Percentiles rank a stretch among this genome's conserved stretches.
These are phyloP conservation scores for Ceraclea dissimilis DNA, from an alignment of 2,888 invertebrate species.

Conservation along the genomic window DNA sequence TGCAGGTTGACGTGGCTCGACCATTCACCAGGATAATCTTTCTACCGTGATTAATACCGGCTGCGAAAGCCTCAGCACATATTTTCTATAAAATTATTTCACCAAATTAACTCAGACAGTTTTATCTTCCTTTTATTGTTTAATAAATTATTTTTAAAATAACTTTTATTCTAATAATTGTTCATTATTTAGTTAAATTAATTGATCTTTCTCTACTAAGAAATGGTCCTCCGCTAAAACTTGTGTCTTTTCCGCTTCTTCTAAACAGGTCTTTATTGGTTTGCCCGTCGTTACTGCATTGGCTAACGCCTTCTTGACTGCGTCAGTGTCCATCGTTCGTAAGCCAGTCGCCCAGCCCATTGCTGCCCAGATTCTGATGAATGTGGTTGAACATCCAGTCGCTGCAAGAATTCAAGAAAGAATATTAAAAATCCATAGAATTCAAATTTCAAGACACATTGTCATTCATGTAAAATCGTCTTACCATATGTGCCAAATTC, in stretches of 20 bases:
- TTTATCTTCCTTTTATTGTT: too few relatives aligned
- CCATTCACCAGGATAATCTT: too few relatives aligned
- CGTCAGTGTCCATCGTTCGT: conserved; percentile 54
- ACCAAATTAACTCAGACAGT: too few relatives aligned
- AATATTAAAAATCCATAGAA: too few relatives aligned
- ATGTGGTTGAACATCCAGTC: conserved; percentile 55
- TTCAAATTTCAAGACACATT: too few relatives aligned
- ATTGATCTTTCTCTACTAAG: conserved; percentile 32
- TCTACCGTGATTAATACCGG: too few relatives aligned
- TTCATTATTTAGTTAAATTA: background rate
- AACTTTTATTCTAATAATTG: background rate
- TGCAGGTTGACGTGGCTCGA: too few relatives aligned
- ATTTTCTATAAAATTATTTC: too few relatives aligned
- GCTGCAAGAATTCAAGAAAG: conserved; percentile 40
- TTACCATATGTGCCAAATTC: conserved; percentile 70
- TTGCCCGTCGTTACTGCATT: conserved; percentile 48
- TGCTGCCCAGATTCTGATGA: conserved; percentile 63
- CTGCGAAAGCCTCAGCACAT: too few relatives aligned
- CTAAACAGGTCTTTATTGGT: conserved; percentile 50
- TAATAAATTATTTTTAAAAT: too few relatives aligned
- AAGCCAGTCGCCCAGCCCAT: conserved; percentile 58
- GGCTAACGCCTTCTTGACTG: conserved; percentile 57
- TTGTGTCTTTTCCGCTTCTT: conserved; percentile 40
- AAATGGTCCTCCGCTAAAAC: conserved; percentile 45
- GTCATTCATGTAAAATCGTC: too few relatives aligned